Evolutionary conservation across 2,888 invertebrate genomes (phyloP).

Genomic region (Pristionchus maxplancki): DNA sequence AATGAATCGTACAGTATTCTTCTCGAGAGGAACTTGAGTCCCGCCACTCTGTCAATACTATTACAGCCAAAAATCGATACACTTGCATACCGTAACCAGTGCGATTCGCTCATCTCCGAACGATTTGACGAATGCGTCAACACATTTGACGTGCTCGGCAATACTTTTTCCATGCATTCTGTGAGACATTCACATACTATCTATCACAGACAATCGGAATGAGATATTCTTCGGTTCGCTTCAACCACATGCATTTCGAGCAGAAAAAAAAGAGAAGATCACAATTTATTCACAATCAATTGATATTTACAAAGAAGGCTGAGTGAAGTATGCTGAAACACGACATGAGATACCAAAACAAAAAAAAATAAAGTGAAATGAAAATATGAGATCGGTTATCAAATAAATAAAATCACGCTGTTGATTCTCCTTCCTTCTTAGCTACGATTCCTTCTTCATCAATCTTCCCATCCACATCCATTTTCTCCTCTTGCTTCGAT

Average conservation of each 20-base stretch:
- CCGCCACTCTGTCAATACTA: conserved; percentile 86
- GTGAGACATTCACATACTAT: neutral
- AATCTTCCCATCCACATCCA: conserved; percentile 12
- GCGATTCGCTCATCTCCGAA: conserved; percentile 55
- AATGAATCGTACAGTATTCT: conserved; percentile 96
- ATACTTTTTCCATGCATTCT: conserved; percentile 15
- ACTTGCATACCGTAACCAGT: conserved; percentile 62
- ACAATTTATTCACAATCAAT: conserved; percentile 14
- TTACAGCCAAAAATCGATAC: neutral
- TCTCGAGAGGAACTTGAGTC: conserved; percentile 95
- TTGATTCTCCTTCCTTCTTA: neutral
- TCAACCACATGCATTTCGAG: neutral
- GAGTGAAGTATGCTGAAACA: conserved; percentile 20
- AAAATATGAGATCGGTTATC: neutral
- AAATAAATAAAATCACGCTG: neutral
- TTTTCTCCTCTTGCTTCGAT: conserved; percentile 35
- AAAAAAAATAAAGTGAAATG: conserved; percentile 6
- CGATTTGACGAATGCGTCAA: conserved; percentile 54
- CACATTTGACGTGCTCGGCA: neutral
- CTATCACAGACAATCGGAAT: too few relatives aligned
- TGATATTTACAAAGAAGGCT: conserved; percentile 22
- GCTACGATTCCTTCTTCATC: conserved; percentile 17
- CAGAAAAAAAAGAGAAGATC: neutral
- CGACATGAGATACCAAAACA: neutral
- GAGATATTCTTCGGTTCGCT: neutral